A percentile compares a stretch with the other conserved stretches of the same genome.
These are phyloP conservation scores for Pampusana beccarii DNA, from an alignment of 2,113 vertebrate genomes.

Conservation along the genomic window DNA sequence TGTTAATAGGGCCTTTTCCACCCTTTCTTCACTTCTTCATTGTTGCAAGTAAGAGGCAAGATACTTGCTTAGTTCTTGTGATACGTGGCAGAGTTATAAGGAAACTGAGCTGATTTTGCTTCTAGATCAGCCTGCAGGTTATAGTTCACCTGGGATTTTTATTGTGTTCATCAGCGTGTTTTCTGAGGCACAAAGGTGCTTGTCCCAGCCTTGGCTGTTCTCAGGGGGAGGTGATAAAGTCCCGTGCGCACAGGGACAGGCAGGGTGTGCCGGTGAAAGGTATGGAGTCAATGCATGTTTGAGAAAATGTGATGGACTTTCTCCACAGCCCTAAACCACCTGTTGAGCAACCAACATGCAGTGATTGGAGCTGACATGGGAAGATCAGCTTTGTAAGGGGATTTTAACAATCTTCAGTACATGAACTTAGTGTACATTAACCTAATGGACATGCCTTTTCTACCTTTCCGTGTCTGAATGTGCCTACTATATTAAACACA, in stretches of 20 bases:
- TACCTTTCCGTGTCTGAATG: not conserved
- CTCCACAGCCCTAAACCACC: not conserved
- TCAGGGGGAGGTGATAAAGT: not conserved
- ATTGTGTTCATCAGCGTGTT: not conserved
- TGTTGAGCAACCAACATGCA: not conserved
- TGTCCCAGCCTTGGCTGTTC: not conserved
- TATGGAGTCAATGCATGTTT: fast-evolving
- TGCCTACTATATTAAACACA: not conserved
- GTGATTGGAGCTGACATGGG: not conserved
- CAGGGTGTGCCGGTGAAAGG: not conserved
- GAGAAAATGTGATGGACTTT: not conserved
- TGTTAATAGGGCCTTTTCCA: not conserved
- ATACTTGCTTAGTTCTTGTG: not conserved
- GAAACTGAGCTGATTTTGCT: not conserved
- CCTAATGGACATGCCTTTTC: not conserved
- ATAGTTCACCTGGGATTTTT: not conserved
- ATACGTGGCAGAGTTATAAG: not conserved
- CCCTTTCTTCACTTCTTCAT: not conserved
- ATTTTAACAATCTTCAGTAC: not conserved
- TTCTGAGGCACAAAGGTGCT: not conserved
- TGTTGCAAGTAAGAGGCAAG: not conserved
- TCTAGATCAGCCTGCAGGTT: not conserved
- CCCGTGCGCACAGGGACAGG: not conserved
- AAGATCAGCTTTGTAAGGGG: not conserved
- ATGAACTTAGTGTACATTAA: not conserved